Base-by-base conservation (phyloP, 2,888 invertebrate genomes). In the Hydraecia micacea region DNA sequence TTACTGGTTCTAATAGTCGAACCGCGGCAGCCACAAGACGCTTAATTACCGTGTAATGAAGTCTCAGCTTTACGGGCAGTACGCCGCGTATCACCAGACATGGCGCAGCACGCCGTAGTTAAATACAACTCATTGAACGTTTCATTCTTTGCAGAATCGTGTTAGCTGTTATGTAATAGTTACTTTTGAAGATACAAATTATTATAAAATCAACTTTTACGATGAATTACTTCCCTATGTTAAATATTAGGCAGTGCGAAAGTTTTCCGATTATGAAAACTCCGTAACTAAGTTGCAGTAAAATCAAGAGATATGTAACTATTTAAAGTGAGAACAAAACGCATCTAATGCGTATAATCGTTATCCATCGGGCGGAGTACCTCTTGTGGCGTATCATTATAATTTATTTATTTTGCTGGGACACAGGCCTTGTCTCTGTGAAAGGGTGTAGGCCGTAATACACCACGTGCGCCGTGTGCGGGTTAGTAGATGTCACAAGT, bases 41-140 rank as follows among this genome's bases (percentile, higher is more conserved):
- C n/a, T 70, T 74, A 55, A n/a, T 83, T 36, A 73, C 15, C 39
- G 15, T 36, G 9, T 83, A 83, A 83, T 86, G 72, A 83, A 74
- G 62, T 62, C 71, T 62, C 58, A 60, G 73, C 63, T 73, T 85
- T 69, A 72, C 65, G 25, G 25, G 28, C 49, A 63, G 69, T 75
- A 66, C 66, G 73, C 81, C 25, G 67, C 84, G 81, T 85, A 70
- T 70, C 62, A 42, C 28, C 32, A 85, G 70, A 73, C 58, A 42
- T 39, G 28, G 60, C 68, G 46, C 36, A 49, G 25, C 49, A 52
- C 11, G 36, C 36, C 6, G 58, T 62, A 62, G 39, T 76, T 76
- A 66, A 55, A 78, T 39, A 65, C 60, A 74, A 58, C 74, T 73
- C n/a, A 69, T 75, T 52, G n/a, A 69, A 81, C 8, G 39, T 72